Percentiles rank a stretch among this genome's conserved stretches.
Evolutionary conservation across 2,113 vertebrate genomes (phyloP).

Genomic region (Melospiza georgiana): DNA sequence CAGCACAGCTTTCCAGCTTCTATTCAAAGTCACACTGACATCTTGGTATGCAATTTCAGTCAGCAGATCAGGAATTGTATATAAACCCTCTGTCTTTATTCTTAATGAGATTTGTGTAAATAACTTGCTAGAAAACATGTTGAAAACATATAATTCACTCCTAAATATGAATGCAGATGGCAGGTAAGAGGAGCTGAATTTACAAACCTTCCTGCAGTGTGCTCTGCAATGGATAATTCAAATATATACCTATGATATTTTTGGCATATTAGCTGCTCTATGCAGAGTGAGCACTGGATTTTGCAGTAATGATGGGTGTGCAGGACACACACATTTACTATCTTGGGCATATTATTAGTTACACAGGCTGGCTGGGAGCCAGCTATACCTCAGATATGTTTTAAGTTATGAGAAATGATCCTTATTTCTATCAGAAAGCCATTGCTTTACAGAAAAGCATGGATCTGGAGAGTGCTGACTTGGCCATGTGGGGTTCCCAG

Average conservation of each 20-base stretch:
- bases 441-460: neutral
- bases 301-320: neutral
- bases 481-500: neutral
- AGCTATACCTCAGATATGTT: neutral
- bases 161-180: slow-evolving; percentile 29
- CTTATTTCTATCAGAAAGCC: neutral
- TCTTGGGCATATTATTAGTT: neutral
- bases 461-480: neutral
- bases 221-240: slow-evolving; percentile 23
- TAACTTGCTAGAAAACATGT: slow-evolving; percentile 55
- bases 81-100: slow-evolving; percentile 17
- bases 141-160: slow-evolving; percentile 53
- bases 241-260: neutral
- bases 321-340: neutral
- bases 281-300: neutral
- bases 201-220: slow-evolving; percentile 17
- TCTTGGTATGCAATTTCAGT: slow-evolving; percentile 35
- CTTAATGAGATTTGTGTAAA: slow-evolving; percentile 68
- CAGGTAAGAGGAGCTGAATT: slow-evolving; percentile 43
- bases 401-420: neutral
- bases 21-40: slow-evolving; percentile 13
- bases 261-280: neutral
- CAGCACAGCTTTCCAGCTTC: slow-evolving; percentile 23
- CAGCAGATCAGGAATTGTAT: slow-evolving; percentile 15
- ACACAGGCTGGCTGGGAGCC: neutral